Evolutionary conservation across 2,888 invertebrate genomes (phyloP).

Genomic region (Onthophagus sagittarius): DNA sequence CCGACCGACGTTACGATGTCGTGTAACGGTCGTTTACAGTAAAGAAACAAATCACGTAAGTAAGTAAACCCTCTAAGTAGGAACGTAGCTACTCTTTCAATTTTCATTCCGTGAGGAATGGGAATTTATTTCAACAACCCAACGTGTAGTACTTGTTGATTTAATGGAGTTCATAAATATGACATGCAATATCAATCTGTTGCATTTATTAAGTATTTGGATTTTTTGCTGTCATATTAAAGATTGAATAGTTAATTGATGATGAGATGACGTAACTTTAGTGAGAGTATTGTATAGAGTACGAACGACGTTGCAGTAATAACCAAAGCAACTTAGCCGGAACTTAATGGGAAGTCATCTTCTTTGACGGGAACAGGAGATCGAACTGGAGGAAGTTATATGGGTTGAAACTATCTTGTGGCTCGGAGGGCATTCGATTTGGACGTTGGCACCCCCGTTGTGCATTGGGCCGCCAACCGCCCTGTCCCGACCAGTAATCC

Average conservation of each 20-base stretch:
- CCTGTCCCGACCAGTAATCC: constrained; percentile 4
- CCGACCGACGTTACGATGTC: not conserved
- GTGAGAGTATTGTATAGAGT: not conserved
- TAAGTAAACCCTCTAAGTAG: not conserved
- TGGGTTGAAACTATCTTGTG: not conserved
- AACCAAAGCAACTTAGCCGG: not conserved
- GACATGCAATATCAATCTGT: not conserved
- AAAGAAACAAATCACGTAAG: not conserved
- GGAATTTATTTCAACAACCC: not conserved
- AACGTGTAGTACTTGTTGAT: not conserved
- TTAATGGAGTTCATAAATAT: not conserved
- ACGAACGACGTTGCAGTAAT: not conserved
- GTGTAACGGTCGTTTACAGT: not conserved
- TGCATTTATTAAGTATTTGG: not conserved
- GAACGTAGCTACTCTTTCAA: not conserved
- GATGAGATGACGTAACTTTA: not conserved
- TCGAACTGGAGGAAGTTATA: not conserved
- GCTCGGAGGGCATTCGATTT: not conserved
- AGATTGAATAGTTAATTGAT: not conserved
- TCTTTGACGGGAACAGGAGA: not conserved
- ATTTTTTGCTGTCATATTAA: not conserved
- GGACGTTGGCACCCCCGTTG: not conserved
- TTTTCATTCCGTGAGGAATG: not conserved
- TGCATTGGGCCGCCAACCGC: not conserved
- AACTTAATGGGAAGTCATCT: not conserved